Conservation (phyloP, 2,888 invertebrate genomes). For the Bursaphelenchus okinawaensis region DNA sequence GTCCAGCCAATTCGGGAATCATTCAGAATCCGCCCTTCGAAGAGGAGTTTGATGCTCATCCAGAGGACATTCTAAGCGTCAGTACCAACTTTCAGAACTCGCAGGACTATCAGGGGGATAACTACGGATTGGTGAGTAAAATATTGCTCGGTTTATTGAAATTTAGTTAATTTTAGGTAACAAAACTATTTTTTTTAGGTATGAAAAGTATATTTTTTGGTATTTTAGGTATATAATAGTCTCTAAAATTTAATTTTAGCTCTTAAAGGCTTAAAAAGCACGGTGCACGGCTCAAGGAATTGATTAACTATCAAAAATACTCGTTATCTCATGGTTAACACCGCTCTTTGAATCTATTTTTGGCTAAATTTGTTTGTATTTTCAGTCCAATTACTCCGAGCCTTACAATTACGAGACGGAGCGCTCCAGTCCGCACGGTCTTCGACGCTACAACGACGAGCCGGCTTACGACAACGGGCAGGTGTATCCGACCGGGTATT, state of each 20-base stretch:
- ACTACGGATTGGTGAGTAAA: background rate
- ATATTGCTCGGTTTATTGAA: too few species aligned
- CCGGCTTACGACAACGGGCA: conserved; percentile 48
- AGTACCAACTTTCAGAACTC: background rate
- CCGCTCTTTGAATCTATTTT: too few species aligned
- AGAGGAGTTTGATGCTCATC: background rate
- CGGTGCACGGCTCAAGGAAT: too few species aligned
- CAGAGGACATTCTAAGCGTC: background rate
- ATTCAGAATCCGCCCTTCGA: background rate
- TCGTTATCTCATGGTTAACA: too few species aligned
- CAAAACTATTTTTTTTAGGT: too few species aligned
- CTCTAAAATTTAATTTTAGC: background rate
- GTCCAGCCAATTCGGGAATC: background rate
- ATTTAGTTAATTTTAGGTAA: too few species aligned
- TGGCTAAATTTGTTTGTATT: too few species aligned
- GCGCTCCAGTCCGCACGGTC: background rate
- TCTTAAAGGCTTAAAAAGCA: background rate
- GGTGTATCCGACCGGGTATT: conserved; percentile 10
- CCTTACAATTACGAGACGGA: background rate
- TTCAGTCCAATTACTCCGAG: background rate
- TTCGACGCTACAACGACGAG: conserved; percentile 16
- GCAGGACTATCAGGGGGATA: background rate
- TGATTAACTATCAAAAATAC: too few species aligned
- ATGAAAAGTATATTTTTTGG: too few species aligned
- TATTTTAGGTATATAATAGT: too few species aligned